A percentile compares a stretch with the other conserved stretches of the same genome.
Conservation (phyloP, 2,113 vertebrate species). For the Centropus bengalensis region DNA sequence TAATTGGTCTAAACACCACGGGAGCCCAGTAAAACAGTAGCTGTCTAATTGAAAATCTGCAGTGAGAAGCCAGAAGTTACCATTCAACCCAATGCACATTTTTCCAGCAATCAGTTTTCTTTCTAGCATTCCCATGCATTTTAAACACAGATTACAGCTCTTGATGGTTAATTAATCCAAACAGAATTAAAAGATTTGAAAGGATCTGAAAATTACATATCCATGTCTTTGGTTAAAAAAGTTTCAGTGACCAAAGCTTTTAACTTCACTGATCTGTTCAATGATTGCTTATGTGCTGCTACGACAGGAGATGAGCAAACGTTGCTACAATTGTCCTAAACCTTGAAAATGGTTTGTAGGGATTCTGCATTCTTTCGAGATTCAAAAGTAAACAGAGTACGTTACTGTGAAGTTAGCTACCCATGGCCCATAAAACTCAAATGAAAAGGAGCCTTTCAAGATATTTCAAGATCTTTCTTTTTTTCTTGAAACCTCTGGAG, state of each 20-base stretch:
- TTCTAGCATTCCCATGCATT: not conserved
- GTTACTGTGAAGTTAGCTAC: not conserved
- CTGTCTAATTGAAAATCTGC: not conserved
- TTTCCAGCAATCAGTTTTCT: not conserved
- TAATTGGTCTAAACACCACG: not conserved
- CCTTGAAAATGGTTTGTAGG: not conserved
- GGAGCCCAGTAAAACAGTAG: not conserved
- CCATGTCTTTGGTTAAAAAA: not conserved
- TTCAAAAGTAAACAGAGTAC: not conserved
- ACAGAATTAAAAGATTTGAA: not conserved
- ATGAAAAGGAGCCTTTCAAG: not conserved
- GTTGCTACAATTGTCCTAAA: not conserved
- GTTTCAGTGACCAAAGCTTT: not conserved
- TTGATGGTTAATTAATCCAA: not conserved
- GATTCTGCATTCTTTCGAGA: not conserved
- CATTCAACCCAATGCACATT: not conserved
- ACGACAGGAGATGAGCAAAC: not conserved
- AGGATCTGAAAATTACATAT: not conserved
- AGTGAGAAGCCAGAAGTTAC: not conserved
- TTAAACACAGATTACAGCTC: not conserved
- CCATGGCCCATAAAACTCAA: not conserved
- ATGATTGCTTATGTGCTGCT: not conserved
- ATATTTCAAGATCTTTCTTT: not conserved
- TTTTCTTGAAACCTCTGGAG: not conserved
- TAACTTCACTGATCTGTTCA: accelerated